Conservation (phyloP, 53 echinoderm and acorn worm genomes). For the Holothuria scabra region DNA sequence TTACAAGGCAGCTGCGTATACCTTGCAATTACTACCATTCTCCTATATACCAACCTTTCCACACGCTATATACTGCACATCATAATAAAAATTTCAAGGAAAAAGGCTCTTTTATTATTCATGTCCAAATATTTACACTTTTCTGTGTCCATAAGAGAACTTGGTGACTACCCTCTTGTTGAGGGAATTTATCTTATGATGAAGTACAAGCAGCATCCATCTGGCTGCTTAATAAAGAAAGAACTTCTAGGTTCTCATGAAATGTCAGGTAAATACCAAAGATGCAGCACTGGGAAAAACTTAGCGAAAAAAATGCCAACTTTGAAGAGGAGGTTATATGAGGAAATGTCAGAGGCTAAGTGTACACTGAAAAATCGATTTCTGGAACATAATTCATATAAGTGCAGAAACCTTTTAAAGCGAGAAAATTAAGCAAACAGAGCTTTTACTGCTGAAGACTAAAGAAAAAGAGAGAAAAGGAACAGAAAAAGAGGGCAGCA, state of each 20-base stretch:
- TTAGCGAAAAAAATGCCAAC: not conserved
- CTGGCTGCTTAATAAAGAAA: slow-evolving; percentile 8
- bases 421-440: no score
- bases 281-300: not conserved
- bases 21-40: no score
- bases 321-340: not conserved
- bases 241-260: not conserved
- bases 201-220: not conserved
- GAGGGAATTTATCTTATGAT: not conserved
- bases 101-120: slow-evolving; percentile 25
- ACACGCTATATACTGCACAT: not conserved
- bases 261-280: slow-evolving; percentile 27
- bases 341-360: slow-evolving; percentile 1
- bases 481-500: no score
- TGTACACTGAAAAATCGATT: no score
- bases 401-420: no score
- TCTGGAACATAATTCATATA: no score
- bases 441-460: no score
- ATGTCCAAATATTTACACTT: slow-evolving; percentile 39
- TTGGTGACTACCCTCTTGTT: no score
- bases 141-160: slow-evolving; percentile 1
- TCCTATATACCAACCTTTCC: no score
- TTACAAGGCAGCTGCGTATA: no score
- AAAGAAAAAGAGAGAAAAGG: no score
- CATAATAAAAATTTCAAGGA: slow-evolving; percentile 26